Base-by-base conservation (phyloP, 2,113 vertebrate genomes). In the Odocoileus virginianus region DNA sequence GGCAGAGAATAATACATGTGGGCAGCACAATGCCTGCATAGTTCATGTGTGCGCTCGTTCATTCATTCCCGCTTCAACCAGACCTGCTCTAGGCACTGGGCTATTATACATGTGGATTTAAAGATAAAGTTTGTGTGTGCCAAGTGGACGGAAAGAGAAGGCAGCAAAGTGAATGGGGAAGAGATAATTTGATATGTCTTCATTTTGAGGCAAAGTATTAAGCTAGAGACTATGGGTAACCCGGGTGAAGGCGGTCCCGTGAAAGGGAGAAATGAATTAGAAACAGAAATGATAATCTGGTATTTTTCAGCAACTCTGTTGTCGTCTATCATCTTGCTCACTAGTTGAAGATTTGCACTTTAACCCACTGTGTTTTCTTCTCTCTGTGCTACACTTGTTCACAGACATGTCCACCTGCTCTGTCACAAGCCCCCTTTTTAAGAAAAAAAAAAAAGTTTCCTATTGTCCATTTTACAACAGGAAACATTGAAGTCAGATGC, bases 401-500 rank as follows among this genome's bases (percentile, higher is more conserved):
- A 98, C 30, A 87, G 97, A 98, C 97, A 97, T 55, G 96, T 86
- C 96, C 89, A 97, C 96, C 98, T 91, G 97, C 83, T 98, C 95
- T 98, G 98, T 98, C 97, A 98, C 92, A 90, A 95, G 94, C 87
- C 95, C 74, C 91, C 87, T 91, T 98, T 97, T 97, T 52, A 94
- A 97, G 83, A 40, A 87, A 36, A 96, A 95, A 96, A 96, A 94
- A 97, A 79, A 64, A 36, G 97, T 95, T 98, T 98, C 93, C 93
- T 74, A 98, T 98, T 98, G 98, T 98, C 97, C 95, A 50, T 98
- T 98, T 98, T 99, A 98, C 95, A 98, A 98, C 97, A 98, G 98
- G 98, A 99, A 98, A 98, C 98, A 98, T 96, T 98, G 98, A 98
- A 98, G 98, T 98, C 98, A 98, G 98, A 99, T 98, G 98, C 97